These are phyloP conservation scores for Harpagoxenus sublaevis DNA, from an alignment of 2,888 invertebrate genomes.

Conservation along the genomic window DNA sequence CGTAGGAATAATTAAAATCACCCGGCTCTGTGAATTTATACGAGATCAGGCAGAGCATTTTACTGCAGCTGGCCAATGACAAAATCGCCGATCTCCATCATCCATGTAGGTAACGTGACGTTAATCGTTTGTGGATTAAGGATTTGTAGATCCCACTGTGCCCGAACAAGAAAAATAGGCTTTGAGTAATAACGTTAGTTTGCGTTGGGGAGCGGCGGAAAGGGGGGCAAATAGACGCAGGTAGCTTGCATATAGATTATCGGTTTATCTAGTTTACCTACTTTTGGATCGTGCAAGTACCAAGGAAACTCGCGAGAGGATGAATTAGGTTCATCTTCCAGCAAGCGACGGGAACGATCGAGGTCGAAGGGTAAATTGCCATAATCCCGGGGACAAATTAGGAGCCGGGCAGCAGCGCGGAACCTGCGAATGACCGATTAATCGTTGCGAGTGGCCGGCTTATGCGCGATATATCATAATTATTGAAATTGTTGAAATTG, in stretches of 20 bases:
- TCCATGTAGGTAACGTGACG: slow-evolving; percentile 52
- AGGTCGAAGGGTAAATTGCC: slow-evolving; percentile 63
- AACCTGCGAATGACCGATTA: slow-evolving; percentile 66
- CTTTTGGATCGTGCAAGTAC: slow-evolving; percentile 56
- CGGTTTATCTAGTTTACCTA: slow-evolving; percentile 67
- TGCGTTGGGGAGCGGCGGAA: not conserved
- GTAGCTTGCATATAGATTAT: slow-evolving; percentile 49
- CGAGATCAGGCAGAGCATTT: slow-evolving; percentile 43
- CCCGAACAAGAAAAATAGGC: slow-evolving; percentile 17
- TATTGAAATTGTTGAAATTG: slow-evolving; percentile 45
- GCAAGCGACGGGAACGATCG: slow-evolving; percentile 27
- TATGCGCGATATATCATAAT: slow-evolving; percentile 56
- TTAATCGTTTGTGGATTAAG: slow-evolving; percentile 60
- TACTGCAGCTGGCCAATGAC: not conserved
- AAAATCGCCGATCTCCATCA: slow-evolving; percentile 58
- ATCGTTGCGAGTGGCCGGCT: slow-evolving; percentile 61
- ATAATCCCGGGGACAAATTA: slow-evolving; percentile 72
- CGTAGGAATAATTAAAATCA: not conserved
- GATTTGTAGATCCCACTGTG: slow-evolving; percentile 46
- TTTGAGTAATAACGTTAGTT: slow-evolving; percentile 43
- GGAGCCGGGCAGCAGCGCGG: slow-evolving; percentile 56
- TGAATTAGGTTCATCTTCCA: slow-evolving; percentile 65
- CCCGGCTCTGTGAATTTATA: slow-evolving; percentile 31
- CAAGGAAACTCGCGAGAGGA: slow-evolving; percentile 27
- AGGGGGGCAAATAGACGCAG: not conserved